phyloP scores from a whole-genome alignment of 2,797 vertebrate species.

The Rhabdophis nuchalis region DNA sequence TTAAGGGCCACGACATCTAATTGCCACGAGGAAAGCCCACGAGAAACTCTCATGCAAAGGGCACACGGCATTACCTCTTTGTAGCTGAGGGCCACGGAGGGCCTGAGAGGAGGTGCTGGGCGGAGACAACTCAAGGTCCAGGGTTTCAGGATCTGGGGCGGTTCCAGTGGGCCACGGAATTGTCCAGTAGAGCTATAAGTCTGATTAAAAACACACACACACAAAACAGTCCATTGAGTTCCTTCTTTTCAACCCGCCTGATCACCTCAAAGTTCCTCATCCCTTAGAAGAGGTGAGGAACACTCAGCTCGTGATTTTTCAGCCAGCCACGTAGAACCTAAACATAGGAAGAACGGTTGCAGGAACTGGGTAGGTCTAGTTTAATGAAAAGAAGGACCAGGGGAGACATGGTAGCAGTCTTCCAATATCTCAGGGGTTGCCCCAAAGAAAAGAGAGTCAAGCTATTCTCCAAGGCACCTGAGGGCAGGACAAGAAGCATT shows the following conservation, averaged over 20 bases:
- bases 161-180: constrained; percentile 87
- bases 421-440: too few species aligned
- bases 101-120: constrained; percentile 93
- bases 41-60: neutral
- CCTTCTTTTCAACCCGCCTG: neutral
- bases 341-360: too few species aligned
- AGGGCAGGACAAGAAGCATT: too few species aligned
- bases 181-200: constrained; percentile 73
- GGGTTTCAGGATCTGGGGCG: constrained; percentile 89
- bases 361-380: too few species aligned
- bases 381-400: too few species aligned
- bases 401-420: too few species aligned
- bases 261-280: neutral
- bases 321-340: neutral
- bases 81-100: constrained; percentile 93
- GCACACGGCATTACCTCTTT: constrained; percentile 84
- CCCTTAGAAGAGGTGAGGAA: neutral
- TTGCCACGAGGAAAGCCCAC: neutral
- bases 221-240: constrained; percentile 46
- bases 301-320: neutral
- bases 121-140: constrained; percentile 97
- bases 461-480: too few species aligned
- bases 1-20: neutral
- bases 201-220: constrained; percentile 69
- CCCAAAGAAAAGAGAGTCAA: too few species aligned